phyloP scores from a whole-genome alignment of 2,797 vertebrate species.

The Gallirallus australis region DNA sequence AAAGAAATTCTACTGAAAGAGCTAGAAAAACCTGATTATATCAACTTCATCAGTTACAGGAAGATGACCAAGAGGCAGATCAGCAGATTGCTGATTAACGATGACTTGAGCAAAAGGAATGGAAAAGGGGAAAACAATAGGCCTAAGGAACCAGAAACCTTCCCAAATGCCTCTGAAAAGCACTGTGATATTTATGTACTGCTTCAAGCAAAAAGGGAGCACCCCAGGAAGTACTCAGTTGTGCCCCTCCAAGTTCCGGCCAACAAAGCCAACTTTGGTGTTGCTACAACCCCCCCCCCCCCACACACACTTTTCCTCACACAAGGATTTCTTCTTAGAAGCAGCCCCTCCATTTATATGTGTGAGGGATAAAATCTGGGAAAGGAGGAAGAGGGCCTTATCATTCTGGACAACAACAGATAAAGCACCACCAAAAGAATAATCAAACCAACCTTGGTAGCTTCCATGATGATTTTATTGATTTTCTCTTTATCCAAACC shows the following conservation, averaged over 20 bases:
- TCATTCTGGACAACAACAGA: neutral
- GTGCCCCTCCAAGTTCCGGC: neutral
- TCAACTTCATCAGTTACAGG: neutral
- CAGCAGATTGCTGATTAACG: neutral
- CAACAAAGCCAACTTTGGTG: neutral
- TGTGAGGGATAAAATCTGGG: neutral
- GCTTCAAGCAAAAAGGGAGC: neutral
- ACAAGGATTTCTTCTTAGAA: neutral
- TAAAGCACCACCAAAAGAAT: neutral
- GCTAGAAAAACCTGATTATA: neutral
- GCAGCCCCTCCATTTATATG: neutral
- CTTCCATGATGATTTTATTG: conserved; percentile 96
- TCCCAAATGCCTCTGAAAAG: neutral
- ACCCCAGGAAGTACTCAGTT: neutral
- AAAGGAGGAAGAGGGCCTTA: neutral
- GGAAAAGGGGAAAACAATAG: neutral
- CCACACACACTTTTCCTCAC: neutral
- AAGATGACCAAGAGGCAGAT: neutral
- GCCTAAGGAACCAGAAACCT: neutral
- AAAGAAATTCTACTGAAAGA: neutral
- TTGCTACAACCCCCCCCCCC: fast-evolving
- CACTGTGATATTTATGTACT: neutral
- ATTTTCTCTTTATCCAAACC: conserved; percentile 96
- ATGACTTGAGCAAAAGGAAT: neutral
- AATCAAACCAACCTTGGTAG: conserved; percentile 88